Evolutionary conservation across 2,888 invertebrate species (phyloP), one percentile per base, ranked within the genome.

Genomic region (Venustoraphidia nigricollis): DNA sequence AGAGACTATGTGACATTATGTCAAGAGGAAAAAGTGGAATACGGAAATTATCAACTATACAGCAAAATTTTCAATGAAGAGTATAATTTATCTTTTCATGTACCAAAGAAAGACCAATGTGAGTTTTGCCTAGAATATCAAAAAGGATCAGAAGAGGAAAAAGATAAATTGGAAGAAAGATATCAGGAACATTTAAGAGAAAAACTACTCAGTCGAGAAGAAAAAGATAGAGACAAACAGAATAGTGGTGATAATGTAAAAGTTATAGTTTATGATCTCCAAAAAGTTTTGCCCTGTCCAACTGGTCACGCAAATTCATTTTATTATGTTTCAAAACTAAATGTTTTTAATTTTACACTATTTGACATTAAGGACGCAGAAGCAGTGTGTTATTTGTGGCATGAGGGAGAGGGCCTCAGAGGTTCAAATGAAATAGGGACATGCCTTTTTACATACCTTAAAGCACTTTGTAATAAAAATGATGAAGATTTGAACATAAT

Each of bases 301-400:
- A 51, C 44, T 45, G 55, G 56, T 14, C 48, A 53, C 34, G 51
- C 51, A 13, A 53, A 52, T 13, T 41, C 51, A 8, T 57, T 57
- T 50, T 58, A 54, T 35, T 44, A 44, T 11, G 17, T 11, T 11
- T 36, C 36, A 36, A 44, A 36, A 44, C 11, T 44, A 9, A 44
- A 44, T 13, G 11, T 36, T 14, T 44, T 52, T 43, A 56, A 58
- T 50, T 59, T 61, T 40, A 60, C 59, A 46, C 47, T 59, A 27
- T 56, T 57, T 44, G 56, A 52, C 43, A 13, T 17, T 17, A 17
- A 17, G 17, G 17, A 17, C 17, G 17, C 17, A 17, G 17, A 17
- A 17, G 17, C 17, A 17, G 17, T 17, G 17, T 17, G 17, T 17
- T 17, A 17, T 17, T 17, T 17, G 17, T 17, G 17, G 17, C 17